Percentiles rank a stretch among this genome's conserved stretches.
These are phyloP conservation scores for Crypturellus tataupa DNA, from an alignment of 2,797 vertebrate genomes.

Conservation along the genomic window DNA sequence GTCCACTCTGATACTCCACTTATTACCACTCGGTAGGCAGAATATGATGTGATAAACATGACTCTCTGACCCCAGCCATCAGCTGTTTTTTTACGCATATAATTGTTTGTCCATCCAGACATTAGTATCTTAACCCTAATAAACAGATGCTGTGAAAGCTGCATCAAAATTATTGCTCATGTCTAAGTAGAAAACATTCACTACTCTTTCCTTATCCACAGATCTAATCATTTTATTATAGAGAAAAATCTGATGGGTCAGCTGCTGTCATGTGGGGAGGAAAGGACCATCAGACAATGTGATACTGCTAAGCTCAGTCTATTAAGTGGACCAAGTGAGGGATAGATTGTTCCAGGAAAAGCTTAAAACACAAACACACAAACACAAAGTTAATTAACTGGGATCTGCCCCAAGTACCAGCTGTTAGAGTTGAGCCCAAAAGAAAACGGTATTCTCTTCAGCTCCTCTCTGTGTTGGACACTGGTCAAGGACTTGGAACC, in stretches of 20 bases:
- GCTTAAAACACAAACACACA: neutral
- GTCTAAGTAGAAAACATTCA: neutral
- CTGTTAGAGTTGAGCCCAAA: neutral
- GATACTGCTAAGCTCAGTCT: neutral
- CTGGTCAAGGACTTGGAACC: neutral
- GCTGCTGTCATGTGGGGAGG: neutral
- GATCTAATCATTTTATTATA: neutral
- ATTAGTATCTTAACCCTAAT: neutral
- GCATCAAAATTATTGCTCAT: neutral
- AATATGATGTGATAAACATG: neutral
- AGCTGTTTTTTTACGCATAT: neutral
- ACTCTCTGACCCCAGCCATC: too few relatives aligned
- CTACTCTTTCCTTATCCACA: neutral
- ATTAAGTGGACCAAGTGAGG: neutral
- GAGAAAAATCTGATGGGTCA: neutral
- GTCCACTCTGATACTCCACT: fast-evolving
- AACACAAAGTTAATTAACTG: neutral
- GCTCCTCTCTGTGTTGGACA: neutral
- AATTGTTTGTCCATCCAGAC: neutral
- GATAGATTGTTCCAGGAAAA: neutral
- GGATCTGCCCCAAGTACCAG: too few relatives aligned
- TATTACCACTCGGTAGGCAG: neutral
- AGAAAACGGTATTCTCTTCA: neutral
- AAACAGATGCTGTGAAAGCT: neutral
- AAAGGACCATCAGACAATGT: neutral